Evolutionary conservation across 2,113 vertebrate genomes (phyloP), one percentile per base, ranked within the genome.

Genomic region (Hypocryptadius cinnamomeus): DNA sequence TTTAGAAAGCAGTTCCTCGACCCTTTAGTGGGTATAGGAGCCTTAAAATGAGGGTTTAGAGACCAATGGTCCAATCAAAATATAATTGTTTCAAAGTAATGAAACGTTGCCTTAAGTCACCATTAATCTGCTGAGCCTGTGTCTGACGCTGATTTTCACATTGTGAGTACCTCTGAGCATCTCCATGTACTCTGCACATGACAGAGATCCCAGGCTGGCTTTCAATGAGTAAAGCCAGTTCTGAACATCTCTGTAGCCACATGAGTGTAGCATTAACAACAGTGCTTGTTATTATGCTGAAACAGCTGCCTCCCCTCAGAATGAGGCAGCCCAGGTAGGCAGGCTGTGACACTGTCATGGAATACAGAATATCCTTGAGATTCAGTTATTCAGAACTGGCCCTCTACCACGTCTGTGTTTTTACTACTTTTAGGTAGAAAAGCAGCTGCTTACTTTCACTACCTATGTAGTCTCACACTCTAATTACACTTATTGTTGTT

Each of bases 241-340:
- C 33, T 35, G 27, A 65, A 37, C 54, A 40, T 2, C 35, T 76
- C 40, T 30, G 54, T 8, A 57, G 50, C 45, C n/a, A 70, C 16
- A 3, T 37, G 5, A 79, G 17, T 1, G 42, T 5, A 39, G 15
- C 25, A 57, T 11, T 76, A 15, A 18, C 11, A 11, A 7, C 4
- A 19, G 22, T 16, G 17, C 20, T 82, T 31, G 11, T 54, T 30
- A 54, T 40, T 7, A 24, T 47, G 39, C 74, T 33, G 59, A 17
- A 87, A 57, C 10, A 72, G 39, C 21, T 79, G 65, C 31, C 44
- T 53, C 13, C 14, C 20, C 25, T 65, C 25, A 28, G 28, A 72
- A 65, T 3, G 17, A 53, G 9, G 11, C 10, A 87, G 31, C 37
- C 40, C 1, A 2, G 25, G 31, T 14, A 50, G 1, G 0, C 51